Evolutionary conservation across 2,113 vertebrate genomes (phyloP), one percentile per base, ranked within the genome.

Genomic region (Promerops cafer): DNA sequence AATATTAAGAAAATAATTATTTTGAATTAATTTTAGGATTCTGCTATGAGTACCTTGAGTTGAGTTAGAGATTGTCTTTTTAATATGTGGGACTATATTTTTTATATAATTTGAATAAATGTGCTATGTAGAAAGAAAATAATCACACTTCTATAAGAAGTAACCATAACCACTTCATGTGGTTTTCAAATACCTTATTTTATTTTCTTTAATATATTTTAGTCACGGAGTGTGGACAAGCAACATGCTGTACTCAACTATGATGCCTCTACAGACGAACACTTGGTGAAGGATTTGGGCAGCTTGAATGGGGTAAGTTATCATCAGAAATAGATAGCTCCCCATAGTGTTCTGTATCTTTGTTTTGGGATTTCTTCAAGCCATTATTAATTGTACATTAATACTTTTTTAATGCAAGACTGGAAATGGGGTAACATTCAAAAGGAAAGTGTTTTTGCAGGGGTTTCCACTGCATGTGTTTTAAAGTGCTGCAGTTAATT

Each of bases 161-260:
- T 13, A 82, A 13, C 21, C 10, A 22, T 68, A 60, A 68, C 45
- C 13, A 8, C 39, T 82, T 71, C 1, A 26, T 78, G 16, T 53
- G 30, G 2, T 77, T 88, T 78, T 89, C 10, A 79, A 78, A 66
- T 60, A 30, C 21, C 6, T 76, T 40, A 5, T 64, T 45, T 80
- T 63, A 44, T 70, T 63, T 66, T 59, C 42, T 76, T 44, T 28
- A 19, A 56, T 85, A 3, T 74, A 27, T 97, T 98, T 68, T 93
- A 99, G 99, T 99, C 99, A 70, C 99, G 99, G 79, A 99, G 99
- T 39, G 99, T 99, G 97, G 99, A 99, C 95, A 99, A 99, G 89
- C 99, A 99, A 76, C 99, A 99, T 35, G 99, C 99, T 40, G 99
- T 99, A 66, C 98, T 99, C 96, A 99, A 99, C 98, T 99, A 99